Evolutionary conservation across 2,888 invertebrate genomes (phyloP).

Genomic region (Orthosia gracilis): DNA sequence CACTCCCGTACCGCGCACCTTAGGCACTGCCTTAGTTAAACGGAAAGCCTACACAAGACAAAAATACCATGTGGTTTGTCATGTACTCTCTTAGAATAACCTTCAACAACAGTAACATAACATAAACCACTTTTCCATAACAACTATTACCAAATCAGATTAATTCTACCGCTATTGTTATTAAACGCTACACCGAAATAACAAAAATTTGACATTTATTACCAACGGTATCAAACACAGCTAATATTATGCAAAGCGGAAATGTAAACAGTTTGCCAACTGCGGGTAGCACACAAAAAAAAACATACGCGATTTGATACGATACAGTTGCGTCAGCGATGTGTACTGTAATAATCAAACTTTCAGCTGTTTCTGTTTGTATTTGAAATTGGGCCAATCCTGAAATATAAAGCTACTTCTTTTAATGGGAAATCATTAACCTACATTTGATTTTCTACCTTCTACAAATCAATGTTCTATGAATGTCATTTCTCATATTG

Average conservation of each 20-base stretch:
- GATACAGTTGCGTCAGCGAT: constrained; percentile 37
- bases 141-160: constrained; percentile 5
- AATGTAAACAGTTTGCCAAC: constrained; percentile 64
- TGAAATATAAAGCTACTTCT: not conserved
- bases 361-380: constrained; percentile 25
- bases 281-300: constrained; percentile 36
- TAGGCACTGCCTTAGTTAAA: no score
- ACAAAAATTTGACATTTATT: constrained; percentile 44
- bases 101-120: constrained; percentile 22
- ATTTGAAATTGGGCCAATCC: not conserved
- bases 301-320: constrained; percentile 56
- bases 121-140: constrained; percentile 27
- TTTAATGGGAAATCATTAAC: not conserved
- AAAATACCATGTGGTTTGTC: no score
- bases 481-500: constrained; percentile 17
- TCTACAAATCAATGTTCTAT: constrained; percentile 2
- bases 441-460: not conserved
- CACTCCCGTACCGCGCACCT: no score
- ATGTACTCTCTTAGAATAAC: not conserved
- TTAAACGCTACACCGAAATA: constrained; percentile 30
- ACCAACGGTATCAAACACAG: constrained; percentile 57
- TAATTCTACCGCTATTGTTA: constrained; percentile 24
- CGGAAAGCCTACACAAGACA: no score
- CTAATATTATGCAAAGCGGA: constrained; percentile 73
- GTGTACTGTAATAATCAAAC: constrained; percentile 28